A percentile compares a stretch with the other conserved stretches of the same genome.
Conservation (phyloP, 2,888 invertebrate genomes). For the Drosophila rellima region DNA sequence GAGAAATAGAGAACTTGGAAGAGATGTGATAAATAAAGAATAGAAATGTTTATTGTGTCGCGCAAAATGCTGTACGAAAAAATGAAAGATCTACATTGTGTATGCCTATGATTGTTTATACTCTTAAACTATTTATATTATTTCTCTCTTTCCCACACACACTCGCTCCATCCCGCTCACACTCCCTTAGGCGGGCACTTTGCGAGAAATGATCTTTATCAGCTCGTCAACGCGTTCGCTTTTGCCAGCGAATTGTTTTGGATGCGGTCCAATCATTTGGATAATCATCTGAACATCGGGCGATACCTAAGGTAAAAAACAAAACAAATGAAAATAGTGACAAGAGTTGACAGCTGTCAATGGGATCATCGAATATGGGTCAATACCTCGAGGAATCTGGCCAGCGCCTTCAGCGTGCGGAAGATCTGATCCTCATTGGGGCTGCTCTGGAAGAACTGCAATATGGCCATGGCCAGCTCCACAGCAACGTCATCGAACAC, state of each 20-base stretch:
- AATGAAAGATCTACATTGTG: conserved; percentile 67
- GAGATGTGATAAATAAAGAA: conserved; percentile 24
- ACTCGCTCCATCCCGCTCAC: not conserved
- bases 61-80: conserved; percentile 79
- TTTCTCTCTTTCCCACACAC: conserved; percentile 6
- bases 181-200: conserved; percentile 86
- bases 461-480: conserved; percentile 95
- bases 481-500: conserved; percentile 97
- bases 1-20: not conserved
- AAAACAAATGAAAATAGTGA: conserved; percentile 84
- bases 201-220: conserved; percentile 91
- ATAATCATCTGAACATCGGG: conserved; percentile 95
- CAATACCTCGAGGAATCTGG: conserved; percentile 86
- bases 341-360: conserved; percentile 69
- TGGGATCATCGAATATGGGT: conserved; percentile 54
- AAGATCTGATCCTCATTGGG: conserved; percentile 93
- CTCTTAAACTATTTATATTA: conserved; percentile 27
- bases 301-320: conserved; percentile 90
- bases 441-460: conserved; percentile 94
- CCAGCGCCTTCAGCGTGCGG: conserved; percentile 92
- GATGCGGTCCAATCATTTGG: conserved; percentile 96
- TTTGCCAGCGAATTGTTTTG: conserved; percentile 92
- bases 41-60: conserved; percentile 76
- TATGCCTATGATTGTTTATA: conserved; percentile 34
- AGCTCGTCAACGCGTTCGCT: conserved; percentile 93